These are phyloP conservation scores for Conops quadrifasciatus DNA, from an alignment of 2,888 invertebrate genomes.

Conservation along the genomic window DNA sequence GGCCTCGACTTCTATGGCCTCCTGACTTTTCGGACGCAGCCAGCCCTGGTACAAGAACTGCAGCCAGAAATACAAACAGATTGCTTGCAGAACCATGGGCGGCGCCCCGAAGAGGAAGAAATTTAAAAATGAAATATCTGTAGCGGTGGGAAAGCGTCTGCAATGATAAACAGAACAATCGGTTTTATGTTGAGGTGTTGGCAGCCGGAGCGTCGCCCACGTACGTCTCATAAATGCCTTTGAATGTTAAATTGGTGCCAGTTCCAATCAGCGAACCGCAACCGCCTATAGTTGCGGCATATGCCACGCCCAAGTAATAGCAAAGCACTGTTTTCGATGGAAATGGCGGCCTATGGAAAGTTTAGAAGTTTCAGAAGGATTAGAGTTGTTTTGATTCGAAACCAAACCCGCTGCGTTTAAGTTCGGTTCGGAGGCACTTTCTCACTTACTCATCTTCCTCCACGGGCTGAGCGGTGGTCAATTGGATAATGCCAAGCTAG, in stretches of 20 bases:
- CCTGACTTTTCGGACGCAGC: slow-evolving; percentile 67
- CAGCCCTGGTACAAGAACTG: slow-evolving; percentile 46
- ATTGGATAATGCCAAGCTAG: slow-evolving; percentile 35
- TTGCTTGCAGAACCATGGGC: slow-evolving; percentile 35
- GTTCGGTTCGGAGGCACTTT: background rate
- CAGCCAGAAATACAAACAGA: slow-evolving; percentile 39
- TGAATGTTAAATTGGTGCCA: slow-evolving; percentile 80
- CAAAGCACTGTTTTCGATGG: slow-evolving; percentile 76
- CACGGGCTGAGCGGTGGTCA: slow-evolving; percentile 11
- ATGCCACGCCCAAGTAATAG: slow-evolving; percentile 78
- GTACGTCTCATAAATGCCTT: slow-evolving; percentile 73
- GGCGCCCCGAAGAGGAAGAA: slow-evolving; percentile 42
- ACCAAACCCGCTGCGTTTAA: too few species aligned
- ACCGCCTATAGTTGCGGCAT: slow-evolving; percentile 77
- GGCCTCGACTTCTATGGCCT: slow-evolving; percentile 64
- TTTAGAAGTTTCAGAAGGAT: background rate
- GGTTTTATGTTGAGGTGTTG: too few species aligned
- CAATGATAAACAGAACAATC: slow-evolving; percentile 45
- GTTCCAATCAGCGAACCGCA: slow-evolving; percentile 77
- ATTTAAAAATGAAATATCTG: slow-evolving; percentile 40
- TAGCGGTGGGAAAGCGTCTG: slow-evolving; percentile 44
- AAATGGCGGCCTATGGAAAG: slow-evolving; percentile 43
- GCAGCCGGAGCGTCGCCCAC: background rate
- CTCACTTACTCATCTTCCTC: slow-evolving; percentile 24
- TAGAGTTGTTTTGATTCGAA: background rate